Conservation (phyloP, 2,888 invertebrate species). For the Anodontia alba region DNA sequence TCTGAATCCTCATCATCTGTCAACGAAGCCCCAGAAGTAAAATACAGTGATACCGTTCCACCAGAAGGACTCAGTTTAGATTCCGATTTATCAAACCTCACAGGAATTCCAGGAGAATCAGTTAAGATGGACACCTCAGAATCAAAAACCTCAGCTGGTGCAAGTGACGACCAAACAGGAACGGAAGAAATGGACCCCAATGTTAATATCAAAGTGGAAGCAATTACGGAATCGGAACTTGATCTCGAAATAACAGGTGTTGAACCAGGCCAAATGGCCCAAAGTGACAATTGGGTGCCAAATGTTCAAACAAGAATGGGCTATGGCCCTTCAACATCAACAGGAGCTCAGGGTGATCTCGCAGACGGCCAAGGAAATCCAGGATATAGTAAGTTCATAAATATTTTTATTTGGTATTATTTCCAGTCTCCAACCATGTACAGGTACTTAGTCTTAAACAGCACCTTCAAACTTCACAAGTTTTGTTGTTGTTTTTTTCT, state of each 20-base stretch:
- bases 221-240: slow-evolving; percentile 2
- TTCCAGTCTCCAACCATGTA: background rate
- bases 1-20: slow-evolving; percentile 34
- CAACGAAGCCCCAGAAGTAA: slow-evolving; percentile 29
- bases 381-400: slow-evolving; percentile 11
- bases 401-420: background rate
- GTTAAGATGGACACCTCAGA: background rate
- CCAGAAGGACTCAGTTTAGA: slow-evolving; percentile 42
- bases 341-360: slow-evolving; percentile 2
- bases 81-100: slow-evolving; percentile 15
- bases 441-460: background rate
- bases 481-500: too few relatives aligned
- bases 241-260: slow-evolving; percentile 22
- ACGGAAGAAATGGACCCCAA: background rate
- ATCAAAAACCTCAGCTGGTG: background rate
- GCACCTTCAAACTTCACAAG: too few relatives aligned
- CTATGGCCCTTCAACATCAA: slow-evolving; percentile 14
- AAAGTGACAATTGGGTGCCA: background rate
- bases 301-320: background rate
- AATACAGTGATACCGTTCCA: slow-evolving; percentile 31
- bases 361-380: background rate
- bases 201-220: slow-evolving; percentile 8
- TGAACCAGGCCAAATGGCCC: slow-evolving; percentile 11
- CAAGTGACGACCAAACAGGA: background rate
- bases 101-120: background rate